These are phyloP conservation scores for Pachliopta kotzebuea DNA, from an alignment of 2,888 invertebrate species.

Conservation along the genomic window DNA sequence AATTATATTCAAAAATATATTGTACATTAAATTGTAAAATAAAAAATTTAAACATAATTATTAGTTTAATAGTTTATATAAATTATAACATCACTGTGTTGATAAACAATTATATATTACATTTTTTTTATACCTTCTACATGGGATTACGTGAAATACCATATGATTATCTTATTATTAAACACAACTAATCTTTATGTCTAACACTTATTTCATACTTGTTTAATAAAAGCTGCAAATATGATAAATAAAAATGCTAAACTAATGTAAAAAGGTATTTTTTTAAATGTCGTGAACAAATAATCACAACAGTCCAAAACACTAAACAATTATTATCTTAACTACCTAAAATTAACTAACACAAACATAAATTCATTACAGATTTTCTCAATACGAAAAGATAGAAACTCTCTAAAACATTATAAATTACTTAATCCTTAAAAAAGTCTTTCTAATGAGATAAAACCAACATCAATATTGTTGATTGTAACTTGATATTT, in stretches of 20 bases:
- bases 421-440: neutral
- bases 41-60: neutral
- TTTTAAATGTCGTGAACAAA: too few relatives aligned
- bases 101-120: neutral
- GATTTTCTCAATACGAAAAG: neutral
- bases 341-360: slow-evolving; percentile 1
- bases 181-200: neutral
- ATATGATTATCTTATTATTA: slow-evolving; percentile 1
- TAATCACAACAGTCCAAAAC: neutral
- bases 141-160: neutral
- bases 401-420: neutral
- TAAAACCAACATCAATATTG: neutral
- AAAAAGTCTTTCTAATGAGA: neutral
- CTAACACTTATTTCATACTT: neutral
- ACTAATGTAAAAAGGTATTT: too few relatives aligned
- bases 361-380: neutral
- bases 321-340: too few relatives aligned
- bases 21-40: too few relatives aligned
- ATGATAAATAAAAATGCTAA: neutral
- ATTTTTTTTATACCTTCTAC: neutral
- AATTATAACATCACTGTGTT: neutral
- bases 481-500: neutral
- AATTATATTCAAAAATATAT: too few relatives aligned
- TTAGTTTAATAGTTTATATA: neutral
- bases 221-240: neutral